Evolutionary conservation across 2,797 vertebrate species (phyloP).

Genomic region (Onychomys torridus): DNA sequence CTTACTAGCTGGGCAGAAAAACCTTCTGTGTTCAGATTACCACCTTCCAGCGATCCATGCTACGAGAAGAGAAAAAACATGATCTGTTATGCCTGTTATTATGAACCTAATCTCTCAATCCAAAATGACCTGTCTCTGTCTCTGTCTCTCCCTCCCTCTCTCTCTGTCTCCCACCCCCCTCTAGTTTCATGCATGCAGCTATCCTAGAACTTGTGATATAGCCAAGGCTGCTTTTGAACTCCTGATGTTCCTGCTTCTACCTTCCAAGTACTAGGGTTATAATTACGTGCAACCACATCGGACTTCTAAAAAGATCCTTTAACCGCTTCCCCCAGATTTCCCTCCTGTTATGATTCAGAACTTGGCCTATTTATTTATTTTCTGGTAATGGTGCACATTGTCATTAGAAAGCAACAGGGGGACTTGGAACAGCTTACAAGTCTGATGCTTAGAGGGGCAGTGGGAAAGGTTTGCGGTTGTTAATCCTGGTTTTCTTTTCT

Average conservation of each 20-base stretch:
- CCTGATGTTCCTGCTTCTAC: not conserved
- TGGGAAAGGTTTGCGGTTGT: constrained; percentile 7
- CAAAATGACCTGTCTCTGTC: not conserved
- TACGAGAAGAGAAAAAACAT: not conserved
- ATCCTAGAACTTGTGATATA: not conserved
- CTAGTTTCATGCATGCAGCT: not conserved
- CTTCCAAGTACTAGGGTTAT: not conserved
- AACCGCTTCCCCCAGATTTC: not conserved
- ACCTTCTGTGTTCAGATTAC: constrained; percentile 17
- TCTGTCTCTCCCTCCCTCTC: too few relatives aligned
- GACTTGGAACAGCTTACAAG: constrained; percentile 22
- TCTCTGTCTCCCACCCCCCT: too few relatives aligned
- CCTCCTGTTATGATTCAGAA: not conserved
- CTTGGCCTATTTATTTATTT: not conserved
- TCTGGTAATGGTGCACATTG: not conserved
- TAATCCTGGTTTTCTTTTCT: constrained; percentile 47
- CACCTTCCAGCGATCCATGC: not conserved
- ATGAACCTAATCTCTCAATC: not conserved
- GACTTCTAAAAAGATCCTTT: not conserved
- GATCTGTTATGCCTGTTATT: not conserved
- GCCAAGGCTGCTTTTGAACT: not conserved
- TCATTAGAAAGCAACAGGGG: constrained; percentile 43
- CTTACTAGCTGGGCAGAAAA: not conserved
- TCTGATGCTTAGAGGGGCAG: not conserved
- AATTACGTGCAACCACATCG: not conserved